These are phyloP conservation scores for Apoderus coryli DNA, from an alignment of 2,888 invertebrate genomes.

Conservation along the genomic window DNA sequence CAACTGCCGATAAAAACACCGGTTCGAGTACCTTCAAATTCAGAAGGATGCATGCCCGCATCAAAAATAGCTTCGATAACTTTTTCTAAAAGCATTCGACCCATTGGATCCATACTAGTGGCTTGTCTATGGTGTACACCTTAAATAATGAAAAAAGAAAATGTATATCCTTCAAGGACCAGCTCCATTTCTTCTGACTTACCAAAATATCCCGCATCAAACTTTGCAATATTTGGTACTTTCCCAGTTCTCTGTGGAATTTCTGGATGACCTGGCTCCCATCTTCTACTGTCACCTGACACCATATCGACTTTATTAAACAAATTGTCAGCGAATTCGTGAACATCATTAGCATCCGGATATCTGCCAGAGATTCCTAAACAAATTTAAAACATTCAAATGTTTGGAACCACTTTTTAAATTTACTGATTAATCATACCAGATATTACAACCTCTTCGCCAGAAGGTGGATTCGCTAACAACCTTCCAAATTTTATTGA, in stretches of 20 bases:
- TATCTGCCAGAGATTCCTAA: constrained; percentile 38
- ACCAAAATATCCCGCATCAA: constrained; percentile 20
- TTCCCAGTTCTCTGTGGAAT: constrained; percentile 17
- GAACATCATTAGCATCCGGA: constrained; percentile 44
- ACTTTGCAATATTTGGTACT: constrained; percentile 17
- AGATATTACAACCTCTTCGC: not conserved
- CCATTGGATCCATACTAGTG: constrained; percentile 40
- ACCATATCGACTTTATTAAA: constrained; percentile 46
- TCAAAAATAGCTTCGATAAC: constrained; percentile 45
- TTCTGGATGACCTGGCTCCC: constrained; percentile 45
- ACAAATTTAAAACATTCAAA: too few relatives aligned
- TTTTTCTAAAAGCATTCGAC: constrained; percentile 43
- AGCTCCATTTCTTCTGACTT: too few relatives aligned
- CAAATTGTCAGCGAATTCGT: constrained; percentile 38
- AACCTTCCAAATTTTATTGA: not conserved
- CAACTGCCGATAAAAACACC: constrained; percentile 71
- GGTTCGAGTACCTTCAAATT: constrained; percentile 53
- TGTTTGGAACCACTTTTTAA: too few relatives aligned
- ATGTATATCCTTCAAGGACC: too few relatives aligned
- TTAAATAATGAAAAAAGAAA: constrained; percentile 9
- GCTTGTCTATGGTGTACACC: constrained; percentile 36
- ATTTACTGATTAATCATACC: too few relatives aligned
- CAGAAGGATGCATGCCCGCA: constrained; percentile 50
- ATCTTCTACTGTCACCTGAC: constrained; percentile 66
- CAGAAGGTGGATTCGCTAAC: not conserved